phyloP scores from a whole-genome alignment of 92 coral and sea anemone genomes.

The Epizoanthus rinbou region DNA sequence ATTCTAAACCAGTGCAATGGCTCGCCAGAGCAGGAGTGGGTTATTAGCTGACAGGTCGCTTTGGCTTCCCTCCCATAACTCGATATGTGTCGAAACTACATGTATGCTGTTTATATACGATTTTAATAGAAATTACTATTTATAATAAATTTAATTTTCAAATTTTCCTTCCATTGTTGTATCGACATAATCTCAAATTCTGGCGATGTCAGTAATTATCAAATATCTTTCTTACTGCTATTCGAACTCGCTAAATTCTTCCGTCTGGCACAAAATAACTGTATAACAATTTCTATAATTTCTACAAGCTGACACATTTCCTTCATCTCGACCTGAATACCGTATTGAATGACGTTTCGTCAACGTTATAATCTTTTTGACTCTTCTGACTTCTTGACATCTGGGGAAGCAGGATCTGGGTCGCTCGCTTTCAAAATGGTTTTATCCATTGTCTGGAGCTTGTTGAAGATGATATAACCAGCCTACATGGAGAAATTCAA shows the following conservation, averaged over 20 bases:
- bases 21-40: slow-evolving; percentile 68
- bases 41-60: slow-evolving; percentile 36
- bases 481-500: slow-evolving; percentile 42
- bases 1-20: slow-evolving; percentile 51
- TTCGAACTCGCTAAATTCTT: no score
- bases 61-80: neutral
- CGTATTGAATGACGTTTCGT: no score
- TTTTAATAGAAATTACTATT: neutral
- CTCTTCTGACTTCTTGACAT: neutral
- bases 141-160: no score
- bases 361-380: neutral
- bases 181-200: no score
- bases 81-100: no score
- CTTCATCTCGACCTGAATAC: no score
- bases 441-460: slow-evolving; percentile 45
- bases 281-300: no score
- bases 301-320: no score
- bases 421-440: neutral
- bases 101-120: neutral
- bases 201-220: no score
- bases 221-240: no score
- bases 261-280: no score
- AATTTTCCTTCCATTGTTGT: no score
- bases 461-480: slow-evolving; percentile 56
- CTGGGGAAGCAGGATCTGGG: neutral